Evolutionary conservation across 2,888 invertebrate species (phyloP), one percentile per base, ranked within the genome.

Genomic region (Orchesellides sinensis): DNA sequence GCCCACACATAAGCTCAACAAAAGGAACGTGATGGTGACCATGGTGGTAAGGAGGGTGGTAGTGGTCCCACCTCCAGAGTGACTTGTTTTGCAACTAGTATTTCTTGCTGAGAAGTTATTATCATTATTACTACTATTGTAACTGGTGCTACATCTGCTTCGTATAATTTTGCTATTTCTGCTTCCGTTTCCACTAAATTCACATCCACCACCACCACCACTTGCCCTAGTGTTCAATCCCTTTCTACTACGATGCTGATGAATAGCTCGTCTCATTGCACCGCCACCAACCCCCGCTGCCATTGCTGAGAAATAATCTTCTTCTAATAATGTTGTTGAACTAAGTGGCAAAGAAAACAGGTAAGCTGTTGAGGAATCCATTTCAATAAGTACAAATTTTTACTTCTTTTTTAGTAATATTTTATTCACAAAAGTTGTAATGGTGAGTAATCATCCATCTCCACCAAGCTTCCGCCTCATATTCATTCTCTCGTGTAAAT

Each of bases 1-100:
- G 47, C 85, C 82, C 63, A 87, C 86, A 74, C 85, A 87, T 87
- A 87, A 87, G 86, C 87, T 87, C 86, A 87, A 69, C 17, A 85
- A 59, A 49, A 87, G 87, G 74, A 87, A 86, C 72, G 83, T 70
- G 61, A 83, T 83, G 56, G 79, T 72, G 21, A 80, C 63, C 45
- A 80, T 2, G 27, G 72, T 80, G 40, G 65, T 72, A 10, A 80
- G 29, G 63, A 40, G 25, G 54, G 47, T 45, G 61, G 52, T n/a
- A n/a, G n/a, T n/a, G n/a, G n/a, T n/a, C n/a, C n/a, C n/a, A 19
- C 68, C 69, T 40, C 79, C 61, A 27, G 45, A 69, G 32, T 59
- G 47, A 40, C 54, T 75, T 49, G 45, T 32, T 2, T 19, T 21
- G 29, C 14, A 10, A 23, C 25, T n/a, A n/a, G n/a, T n/a, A n/a